Percentiles rank a stretch among this genome's conserved stretches.
Conservation (phyloP, 2,113 vertebrate genomes). For the Amphilophus citrinellus region DNA sequence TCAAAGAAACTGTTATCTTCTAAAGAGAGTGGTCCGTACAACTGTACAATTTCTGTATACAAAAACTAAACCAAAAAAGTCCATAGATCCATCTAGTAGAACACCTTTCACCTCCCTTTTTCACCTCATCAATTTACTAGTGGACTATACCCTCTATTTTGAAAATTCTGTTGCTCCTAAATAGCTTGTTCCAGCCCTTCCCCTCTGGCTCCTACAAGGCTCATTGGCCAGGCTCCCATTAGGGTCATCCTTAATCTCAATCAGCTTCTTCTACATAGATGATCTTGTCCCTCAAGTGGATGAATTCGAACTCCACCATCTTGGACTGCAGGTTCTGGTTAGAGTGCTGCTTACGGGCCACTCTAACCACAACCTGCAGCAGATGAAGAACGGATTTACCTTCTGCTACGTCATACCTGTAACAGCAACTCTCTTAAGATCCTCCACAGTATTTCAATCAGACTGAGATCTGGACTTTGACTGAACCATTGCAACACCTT, state of each 20-base stretch:
- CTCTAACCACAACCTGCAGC: too few relatives aligned
- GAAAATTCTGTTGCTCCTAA: too few relatives aligned
- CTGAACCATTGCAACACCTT: neutral
- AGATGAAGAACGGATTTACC: neutral
- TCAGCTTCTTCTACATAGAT: neutral
- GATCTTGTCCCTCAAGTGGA: neutral
- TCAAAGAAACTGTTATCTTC: neutral
- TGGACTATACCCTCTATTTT: too few relatives aligned
- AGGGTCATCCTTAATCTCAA: neutral
- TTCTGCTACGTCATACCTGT: neutral
- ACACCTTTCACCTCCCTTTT: too few relatives aligned
- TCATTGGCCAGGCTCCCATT: too few relatives aligned
- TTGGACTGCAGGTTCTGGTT: neutral
- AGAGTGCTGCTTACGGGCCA: too few relatives aligned
- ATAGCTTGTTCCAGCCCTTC: too few relatives aligned
- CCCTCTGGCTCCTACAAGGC: too few relatives aligned
- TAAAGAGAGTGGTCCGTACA: neutral
- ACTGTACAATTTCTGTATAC: neutral
- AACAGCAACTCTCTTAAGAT: neutral
- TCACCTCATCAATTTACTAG: too few relatives aligned
- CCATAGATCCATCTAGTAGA: too few relatives aligned
- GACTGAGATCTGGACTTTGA: neutral
- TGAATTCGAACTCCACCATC: neutral
- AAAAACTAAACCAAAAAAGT: neutral
- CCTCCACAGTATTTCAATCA: neutral